phyloP scores from a whole-genome alignment of 1,140 invertebrate species.

The Leptopilina boulardi region DNA sequence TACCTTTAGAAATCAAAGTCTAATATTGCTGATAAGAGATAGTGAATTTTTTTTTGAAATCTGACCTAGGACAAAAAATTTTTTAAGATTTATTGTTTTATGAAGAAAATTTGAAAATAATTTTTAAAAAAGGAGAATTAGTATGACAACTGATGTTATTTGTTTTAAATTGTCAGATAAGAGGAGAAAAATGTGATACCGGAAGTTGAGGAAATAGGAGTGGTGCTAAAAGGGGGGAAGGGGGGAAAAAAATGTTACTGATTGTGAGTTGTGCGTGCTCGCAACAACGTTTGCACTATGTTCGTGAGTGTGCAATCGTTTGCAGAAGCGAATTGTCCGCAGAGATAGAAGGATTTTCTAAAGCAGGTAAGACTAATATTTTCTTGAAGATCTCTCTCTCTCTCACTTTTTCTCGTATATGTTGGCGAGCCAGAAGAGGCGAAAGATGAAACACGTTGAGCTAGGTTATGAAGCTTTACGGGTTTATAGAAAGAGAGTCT shows the following conservation, averaged over 20 bases:
- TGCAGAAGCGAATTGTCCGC: conserved; percentile 31
- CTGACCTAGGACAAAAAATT: too few species aligned
- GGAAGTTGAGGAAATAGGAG: conserved; percentile 22
- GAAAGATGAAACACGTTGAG: conserved; percentile 8
- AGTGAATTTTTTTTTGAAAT: too few species aligned
- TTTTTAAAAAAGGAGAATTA: too few species aligned
- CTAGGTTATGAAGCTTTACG: neutral
- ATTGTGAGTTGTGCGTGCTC: conserved; percentile 39
- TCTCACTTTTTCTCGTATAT: too few species aligned
- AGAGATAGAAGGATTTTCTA: neutral
- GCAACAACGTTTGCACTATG: conserved; percentile 43
- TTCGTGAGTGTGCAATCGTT: conserved; percentile 39
- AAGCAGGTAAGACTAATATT: conserved; percentile 1
- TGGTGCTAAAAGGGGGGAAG: conserved; percentile 16
- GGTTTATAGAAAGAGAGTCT: neutral
- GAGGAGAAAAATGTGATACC: conserved; percentile 1
- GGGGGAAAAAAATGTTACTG: conserved; percentile 36
- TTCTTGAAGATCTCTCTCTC: neutral
- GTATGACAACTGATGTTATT: too few species aligned
- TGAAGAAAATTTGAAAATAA: too few species aligned
- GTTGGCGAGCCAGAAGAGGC: neutral
- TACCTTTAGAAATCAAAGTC: neutral
- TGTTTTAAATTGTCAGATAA: too few species aligned
- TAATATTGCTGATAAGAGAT: conserved; percentile 4
- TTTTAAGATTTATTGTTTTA: too few species aligned